A percentile compares a stretch with the other conserved stretches of the same genome.
Evolutionary conservation across 2,797 vertebrate genomes (phyloP).

Genomic region (Dermochelys coriacea): DNA sequence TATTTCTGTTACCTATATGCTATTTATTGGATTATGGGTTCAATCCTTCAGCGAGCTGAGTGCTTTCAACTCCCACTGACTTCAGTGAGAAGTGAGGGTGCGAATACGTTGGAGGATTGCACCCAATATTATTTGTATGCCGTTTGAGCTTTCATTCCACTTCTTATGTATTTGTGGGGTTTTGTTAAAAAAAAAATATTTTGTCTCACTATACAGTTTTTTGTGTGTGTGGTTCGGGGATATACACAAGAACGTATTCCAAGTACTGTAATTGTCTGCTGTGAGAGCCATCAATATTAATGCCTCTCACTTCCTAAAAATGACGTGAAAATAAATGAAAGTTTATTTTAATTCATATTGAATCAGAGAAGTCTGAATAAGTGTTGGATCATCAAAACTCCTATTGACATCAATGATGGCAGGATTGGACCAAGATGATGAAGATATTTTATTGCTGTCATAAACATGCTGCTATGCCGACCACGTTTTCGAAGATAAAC

Average conservation of each 20-base stretch:
- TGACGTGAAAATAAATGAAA: fast-evolving
- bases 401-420: background rate
- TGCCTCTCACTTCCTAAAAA: background rate
- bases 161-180: background rate
- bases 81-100: background rate
- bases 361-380: background rate
- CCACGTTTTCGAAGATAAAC: background rate
- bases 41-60: background rate
- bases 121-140: background rate
- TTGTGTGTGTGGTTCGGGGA: background rate
- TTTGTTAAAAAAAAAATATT: background rate
- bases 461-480: background rate
- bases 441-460: background rate
- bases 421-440: background rate
- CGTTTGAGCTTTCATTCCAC: background rate
- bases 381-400: background rate
- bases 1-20: background rate
- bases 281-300: background rate
- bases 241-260: background rate
- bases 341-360: background rate
- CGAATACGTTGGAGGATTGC: background rate
- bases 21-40: background rate
- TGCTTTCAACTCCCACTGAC: background rate
- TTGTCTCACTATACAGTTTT: background rate
- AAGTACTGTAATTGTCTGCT: background rate